phyloP scores from a whole-genome alignment of 2,888 invertebrate species.

The Melanchra persicariae region DNA sequence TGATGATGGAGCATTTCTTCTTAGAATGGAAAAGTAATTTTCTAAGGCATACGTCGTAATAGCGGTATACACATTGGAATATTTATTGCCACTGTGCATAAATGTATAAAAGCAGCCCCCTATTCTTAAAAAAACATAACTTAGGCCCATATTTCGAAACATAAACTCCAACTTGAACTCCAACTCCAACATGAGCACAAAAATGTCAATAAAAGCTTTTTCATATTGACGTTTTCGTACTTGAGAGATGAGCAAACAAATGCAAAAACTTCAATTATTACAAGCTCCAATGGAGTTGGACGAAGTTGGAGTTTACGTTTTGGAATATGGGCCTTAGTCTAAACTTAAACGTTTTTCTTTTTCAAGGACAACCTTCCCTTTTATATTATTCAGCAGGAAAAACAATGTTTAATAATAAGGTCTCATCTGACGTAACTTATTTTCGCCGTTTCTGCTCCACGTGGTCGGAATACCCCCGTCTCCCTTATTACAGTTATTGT shows the following conservation, averaged over 20 bases:
- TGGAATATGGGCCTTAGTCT: no score
- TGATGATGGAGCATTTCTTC: background rate
- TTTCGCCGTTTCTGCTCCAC: conserved; percentile 51
- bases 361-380: conserved; percentile 20
- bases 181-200: no score
- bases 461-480: conserved; percentile 54
- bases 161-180: no score
- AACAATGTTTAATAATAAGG: conserved; percentile 57
- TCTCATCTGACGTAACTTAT: conserved; percentile 57
- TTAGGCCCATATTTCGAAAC: no score
- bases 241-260: no score
- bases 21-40: background rate
- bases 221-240: no score
- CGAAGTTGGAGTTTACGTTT: no score
- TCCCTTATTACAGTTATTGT: conserved; percentile 66
- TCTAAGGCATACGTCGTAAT: background rate
- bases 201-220: no score
- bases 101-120: background rate
- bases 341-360: background rate
- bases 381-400: conserved; percentile 37
- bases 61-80: background rate
- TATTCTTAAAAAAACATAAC: background rate
- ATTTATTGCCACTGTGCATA: no score
- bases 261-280: no score
- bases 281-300: no score